These are phyloP conservation scores for Morone chrysops DNA, from an alignment of 2,113 vertebrate species.

Conservation along the genomic window DNA sequence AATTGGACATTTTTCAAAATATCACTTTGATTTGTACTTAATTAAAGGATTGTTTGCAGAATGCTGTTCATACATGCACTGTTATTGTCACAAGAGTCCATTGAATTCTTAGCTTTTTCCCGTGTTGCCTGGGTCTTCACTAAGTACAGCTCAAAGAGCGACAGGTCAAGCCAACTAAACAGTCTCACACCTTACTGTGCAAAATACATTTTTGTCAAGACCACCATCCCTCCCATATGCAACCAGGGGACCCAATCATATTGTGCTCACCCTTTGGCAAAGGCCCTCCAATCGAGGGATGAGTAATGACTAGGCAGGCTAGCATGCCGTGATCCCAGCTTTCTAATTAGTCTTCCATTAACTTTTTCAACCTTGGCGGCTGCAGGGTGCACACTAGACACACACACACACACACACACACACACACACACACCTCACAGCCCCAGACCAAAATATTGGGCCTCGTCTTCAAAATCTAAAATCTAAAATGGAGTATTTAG, in stretches of 20 bases:
- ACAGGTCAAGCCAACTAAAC: conserved; percentile 18
- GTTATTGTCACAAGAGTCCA: not conserved
- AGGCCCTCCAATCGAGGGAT: conserved; percentile 82
- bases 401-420: conserved; percentile 25
- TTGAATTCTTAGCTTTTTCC: not conserved
- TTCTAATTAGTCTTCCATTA: conserved; percentile 87
- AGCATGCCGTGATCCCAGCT: conserved; percentile 83
- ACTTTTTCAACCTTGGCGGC: conserved; percentile 84
- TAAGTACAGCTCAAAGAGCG: conserved; percentile 15
- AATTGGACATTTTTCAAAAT: not conserved
- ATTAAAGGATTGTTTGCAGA: not conserved
- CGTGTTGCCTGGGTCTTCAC: not conserved
- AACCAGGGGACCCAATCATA: conserved; percentile 64
- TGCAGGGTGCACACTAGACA: conserved; percentile 57
- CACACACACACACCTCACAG: conserved; percentile 15
- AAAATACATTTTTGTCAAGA: conserved; percentile 49
- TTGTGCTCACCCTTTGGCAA: conserved; percentile 75
- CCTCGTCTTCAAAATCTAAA: conserved; percentile 34
- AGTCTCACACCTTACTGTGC: conserved; percentile 42
- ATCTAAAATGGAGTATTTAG: conserved; percentile 30
- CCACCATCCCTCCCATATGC: conserved; percentile 37
- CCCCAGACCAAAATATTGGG: conserved; percentile 32
- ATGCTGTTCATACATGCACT: not conserved
- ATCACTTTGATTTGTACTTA: conserved; percentile 21
- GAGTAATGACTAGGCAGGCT: conserved; percentile 82